Conservation (phyloP, 2,797 vertebrate species). For the Martes flavigula region DNA sequence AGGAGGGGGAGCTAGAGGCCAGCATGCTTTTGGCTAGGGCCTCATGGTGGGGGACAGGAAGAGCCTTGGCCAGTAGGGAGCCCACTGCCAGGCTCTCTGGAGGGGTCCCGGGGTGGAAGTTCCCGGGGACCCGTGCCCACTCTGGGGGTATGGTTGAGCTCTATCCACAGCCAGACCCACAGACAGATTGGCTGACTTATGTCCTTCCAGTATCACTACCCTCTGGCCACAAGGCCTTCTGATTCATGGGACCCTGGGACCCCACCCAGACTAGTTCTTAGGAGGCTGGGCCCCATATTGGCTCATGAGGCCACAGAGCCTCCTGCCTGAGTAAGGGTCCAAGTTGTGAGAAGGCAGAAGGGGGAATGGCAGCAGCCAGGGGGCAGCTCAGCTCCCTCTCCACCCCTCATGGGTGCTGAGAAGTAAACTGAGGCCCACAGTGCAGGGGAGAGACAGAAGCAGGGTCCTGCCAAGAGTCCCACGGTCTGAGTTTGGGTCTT, state of each 20-base stretch:
- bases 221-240: constrained; percentile 11
- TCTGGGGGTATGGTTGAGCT: constrained; percentile 1
- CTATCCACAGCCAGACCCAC: not conserved
- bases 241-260: not conserved
- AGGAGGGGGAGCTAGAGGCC: not conserved
- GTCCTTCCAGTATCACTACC: not conserved
- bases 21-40: not conserved
- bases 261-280: not conserved
- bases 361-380: not conserved
- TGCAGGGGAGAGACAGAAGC: not conserved
- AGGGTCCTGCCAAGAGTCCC: not conserved
- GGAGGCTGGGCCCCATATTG: not conserved
- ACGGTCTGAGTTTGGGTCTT: not conserved
- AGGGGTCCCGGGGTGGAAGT: not conserved
- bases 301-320: not conserved
- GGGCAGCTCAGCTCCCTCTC: not conserved
- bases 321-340: not conserved
- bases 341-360: constrained; percentile 34
- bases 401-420: not conserved
- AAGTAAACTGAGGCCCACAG: constrained; percentile 14
- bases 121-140: not conserved
- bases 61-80: not conserved
- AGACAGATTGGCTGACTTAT: not conserved
- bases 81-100: not conserved
- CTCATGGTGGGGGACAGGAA: not conserved